Conservation (phyloP, 2,113 vertebrate species). For the Stictonetta naevosa region DNA sequence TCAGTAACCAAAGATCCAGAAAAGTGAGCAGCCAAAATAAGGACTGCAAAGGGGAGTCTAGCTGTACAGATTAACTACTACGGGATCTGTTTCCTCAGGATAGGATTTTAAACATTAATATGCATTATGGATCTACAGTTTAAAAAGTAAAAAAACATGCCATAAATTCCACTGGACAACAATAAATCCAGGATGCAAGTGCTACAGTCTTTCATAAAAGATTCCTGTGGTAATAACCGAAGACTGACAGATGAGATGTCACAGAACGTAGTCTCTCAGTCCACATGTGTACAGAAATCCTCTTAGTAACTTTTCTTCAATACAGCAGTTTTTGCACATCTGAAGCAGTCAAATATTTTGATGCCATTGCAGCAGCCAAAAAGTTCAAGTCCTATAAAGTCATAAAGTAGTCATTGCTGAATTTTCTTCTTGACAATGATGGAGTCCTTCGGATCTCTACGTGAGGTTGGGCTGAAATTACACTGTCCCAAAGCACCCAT, state of each 20-base stretch:
- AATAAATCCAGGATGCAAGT: neutral
- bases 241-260: neutral
- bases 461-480: slow-evolving; percentile 33
- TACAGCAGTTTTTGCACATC: neutral
- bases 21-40: neutral
- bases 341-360: neutral
- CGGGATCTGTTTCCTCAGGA: slow-evolving; percentile 6
- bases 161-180: neutral
- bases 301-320: neutral
- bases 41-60: neutral
- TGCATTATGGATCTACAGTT: neutral
- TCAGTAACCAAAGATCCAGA: neutral
- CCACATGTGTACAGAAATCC: neutral
- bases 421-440: neutral
- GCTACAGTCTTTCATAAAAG: neutral
- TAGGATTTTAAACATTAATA: slow-evolving; percentile 46
- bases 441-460: neutral
- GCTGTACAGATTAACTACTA: neutral
- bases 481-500: neutral
- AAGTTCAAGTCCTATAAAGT: neutral
- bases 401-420: slow-evolving; percentile 8
- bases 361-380: neutral
- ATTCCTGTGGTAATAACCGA: neutral
- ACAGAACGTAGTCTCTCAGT: neutral
- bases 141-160: neutral